Base-by-base conservation (phyloP, 2,113 vertebrate species). In the Mustelus asterias region DNA sequence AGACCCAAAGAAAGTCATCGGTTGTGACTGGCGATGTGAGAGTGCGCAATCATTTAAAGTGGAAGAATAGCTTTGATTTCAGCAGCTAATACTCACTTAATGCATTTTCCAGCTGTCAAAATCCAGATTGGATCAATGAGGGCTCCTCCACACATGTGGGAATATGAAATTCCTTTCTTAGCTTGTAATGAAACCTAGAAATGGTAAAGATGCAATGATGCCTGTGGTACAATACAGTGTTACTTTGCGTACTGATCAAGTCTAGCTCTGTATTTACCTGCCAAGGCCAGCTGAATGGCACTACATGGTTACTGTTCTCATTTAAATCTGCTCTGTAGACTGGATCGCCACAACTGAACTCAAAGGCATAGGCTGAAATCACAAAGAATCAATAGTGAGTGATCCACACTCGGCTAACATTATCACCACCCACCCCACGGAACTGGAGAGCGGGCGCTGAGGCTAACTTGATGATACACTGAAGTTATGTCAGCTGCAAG, bases 231-330 rank as follows among this genome's bases (percentile, higher is more conserved):
- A 44, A 48, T 44, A 95, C 65, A 41, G 44, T 70, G 37, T 67
- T 41, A 41, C 29, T 54, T 44, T 26, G 5, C 26, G 14, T 11
- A 54, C 41, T 33, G 24, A 72, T 54, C 3, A 54, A 54, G 69
- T 95, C 11, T 70, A 1, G 48, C 26, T 54, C 94, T 72, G 29
- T 20, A 16, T 95, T 95, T 95, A 95, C 94, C 94, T 95, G 94
- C 94, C 94, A 95, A 0, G 94, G 94, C 94, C 94, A 95, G 44
- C 94, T 95, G 94, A 95, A 95, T 33, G 94, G 94, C 7, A 54
- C 26, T 29, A 54, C 94, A 29, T 3, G 72, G 69, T 76, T 72
- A 76, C 44, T 48, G 44, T 95, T 95, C 29, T 72, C 67, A 24
- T 72, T 60, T 69, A 95, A 48, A 29, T 76, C 69, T 72, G 94